Evolutionary conservation across 1,140 invertebrate genomes (phyloP).

Genomic region (Drosophila suzukii): DNA sequence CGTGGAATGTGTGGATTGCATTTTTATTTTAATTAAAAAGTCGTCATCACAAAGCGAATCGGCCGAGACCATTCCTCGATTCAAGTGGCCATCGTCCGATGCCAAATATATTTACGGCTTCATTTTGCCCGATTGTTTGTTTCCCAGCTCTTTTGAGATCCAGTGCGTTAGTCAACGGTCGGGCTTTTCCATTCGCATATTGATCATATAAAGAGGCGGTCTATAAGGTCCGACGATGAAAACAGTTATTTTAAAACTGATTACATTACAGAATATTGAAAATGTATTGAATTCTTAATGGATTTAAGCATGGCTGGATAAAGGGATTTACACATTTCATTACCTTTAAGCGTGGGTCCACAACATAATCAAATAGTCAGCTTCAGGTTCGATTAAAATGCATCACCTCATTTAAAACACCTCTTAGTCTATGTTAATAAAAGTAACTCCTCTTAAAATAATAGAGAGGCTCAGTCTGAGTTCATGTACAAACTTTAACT

Average conservation of each 20-base stretch:
- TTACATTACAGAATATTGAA: neutral
- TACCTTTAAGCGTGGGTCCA: no score
- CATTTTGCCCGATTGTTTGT: conserved; percentile 75
- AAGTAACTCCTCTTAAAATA: neutral
- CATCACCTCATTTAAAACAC: no score
- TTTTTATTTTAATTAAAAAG: conserved; percentile 83
- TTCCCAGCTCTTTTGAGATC: conserved; percentile 50
- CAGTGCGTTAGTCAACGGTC: conserved; percentile 22
- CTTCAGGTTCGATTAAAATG: no score
- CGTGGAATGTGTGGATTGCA: conserved; percentile 62
- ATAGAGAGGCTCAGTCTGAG: neutral
- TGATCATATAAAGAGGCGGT: conserved; percentile 24
- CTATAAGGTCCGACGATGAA: conserved; percentile 2
- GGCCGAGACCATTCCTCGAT: conserved; percentile 57
- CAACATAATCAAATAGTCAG: no score
- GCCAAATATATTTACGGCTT: conserved; percentile 81
- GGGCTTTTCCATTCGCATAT: conserved; percentile 16
- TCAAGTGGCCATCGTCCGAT: conserved; percentile 73
- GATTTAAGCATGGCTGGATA: neutral
- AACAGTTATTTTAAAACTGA: neutral
- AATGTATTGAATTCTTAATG: neutral
- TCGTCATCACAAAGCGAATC: conserved; percentile 70
- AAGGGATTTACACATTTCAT: no score
- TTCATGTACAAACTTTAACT: neutral
- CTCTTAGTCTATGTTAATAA: neutral